phyloP scores from a whole-genome alignment of 37 sponge, comb jelly and placozoan species.

The Mnemiopsis leidyi region DNA sequence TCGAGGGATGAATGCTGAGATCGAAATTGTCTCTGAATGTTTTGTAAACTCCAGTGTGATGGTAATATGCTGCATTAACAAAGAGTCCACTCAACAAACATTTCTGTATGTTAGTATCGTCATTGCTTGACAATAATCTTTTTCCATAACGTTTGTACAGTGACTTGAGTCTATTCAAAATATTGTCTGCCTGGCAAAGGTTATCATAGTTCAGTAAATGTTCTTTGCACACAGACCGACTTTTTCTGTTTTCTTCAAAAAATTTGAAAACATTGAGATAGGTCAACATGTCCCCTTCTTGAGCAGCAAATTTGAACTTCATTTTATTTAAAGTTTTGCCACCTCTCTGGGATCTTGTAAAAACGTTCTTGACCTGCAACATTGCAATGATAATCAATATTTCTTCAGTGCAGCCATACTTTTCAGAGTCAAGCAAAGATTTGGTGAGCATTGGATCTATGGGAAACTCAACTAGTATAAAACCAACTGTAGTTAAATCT shows the following conservation, averaged over 20 bases:
- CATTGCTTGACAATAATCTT: neutral
- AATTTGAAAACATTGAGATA: conserved; percentile 23
- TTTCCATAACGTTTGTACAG: conserved; percentile 22
- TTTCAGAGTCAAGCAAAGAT: neutral
- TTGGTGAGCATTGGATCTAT: conserved; percentile 24
- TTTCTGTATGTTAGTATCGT: neutral
- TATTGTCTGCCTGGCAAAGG: neutral
- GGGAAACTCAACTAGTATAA: conserved; percentile 37
- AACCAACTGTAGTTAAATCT: neutral
- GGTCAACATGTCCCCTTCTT: conserved; percentile 34
- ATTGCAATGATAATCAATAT: conserved; percentile 17
- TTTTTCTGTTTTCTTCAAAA: conserved; percentile 17
- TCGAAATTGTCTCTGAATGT: conserved; percentile 59
- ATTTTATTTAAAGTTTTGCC: neutral
- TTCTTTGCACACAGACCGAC: conserved; percentile 46
- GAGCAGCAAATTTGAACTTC: conserved; percentile 62
- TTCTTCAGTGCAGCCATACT: conserved; percentile 60
- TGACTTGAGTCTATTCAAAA: conserved; percentile 1
- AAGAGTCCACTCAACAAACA: conserved; percentile 15
- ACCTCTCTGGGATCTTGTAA: neutral
- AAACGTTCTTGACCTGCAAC: conserved; percentile 42
- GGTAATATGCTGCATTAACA: conserved; percentile 42
- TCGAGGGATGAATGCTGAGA: conserved; percentile 20
- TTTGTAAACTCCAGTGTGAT: conserved; percentile 50
- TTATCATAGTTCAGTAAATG: conserved; percentile 35